Base-by-base conservation (phyloP, 2,797 vertebrate species). In the Protonibea diacanthus region DNA sequence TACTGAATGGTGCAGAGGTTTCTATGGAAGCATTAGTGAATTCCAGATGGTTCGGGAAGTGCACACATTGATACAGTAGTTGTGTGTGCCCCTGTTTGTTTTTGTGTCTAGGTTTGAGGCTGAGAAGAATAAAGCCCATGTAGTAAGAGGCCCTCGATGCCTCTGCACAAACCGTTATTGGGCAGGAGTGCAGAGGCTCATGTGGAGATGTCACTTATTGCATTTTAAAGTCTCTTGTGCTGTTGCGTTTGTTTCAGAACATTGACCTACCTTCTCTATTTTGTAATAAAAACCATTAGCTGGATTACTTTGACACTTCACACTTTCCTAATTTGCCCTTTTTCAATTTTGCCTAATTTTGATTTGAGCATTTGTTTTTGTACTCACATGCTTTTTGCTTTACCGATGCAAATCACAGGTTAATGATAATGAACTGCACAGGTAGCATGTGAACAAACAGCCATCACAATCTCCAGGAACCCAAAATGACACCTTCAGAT, bases 41-140 rank as follows among this genome's bases (percentile, higher is more conserved):
- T 81, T 78, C 57, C 68, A 66, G 80, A 82, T 67, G 45, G 61
- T 85, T 90, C 90, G 83, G 85, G 82, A 88, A 77, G 82, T 73
- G 61, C 65, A 72, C 78, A 81, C 81, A 79, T 55, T 83, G 69
- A 81, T 78, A 62, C 71, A 53, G 51, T 68, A 73, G 67, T 55
- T 74, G 47, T 84, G 71, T 58, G 73, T 56, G 58, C n/a, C 27
- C 33, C 15, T 81, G 33, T 68, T 57, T 75, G 74, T 45, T 77
- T 76, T 76, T 82, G 75, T 70, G 61, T 81, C 21, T 40, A 59
- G 66, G 77, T 73, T 72, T 74, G 65, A 74, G 73, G 70, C 33
- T 60, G 47, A 61, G 69, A 66, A 80, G 65, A 86, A 84, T 74
- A 58, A 74, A 78, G 59, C 62, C 25, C 7, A 6, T 72, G 49